Percentiles rank a stretch among this genome's conserved stretches.
These are phyloP conservation scores for Papilio machaon DNA, from an alignment of 1,140 invertebrate species.

Conservation along the genomic window DNA sequence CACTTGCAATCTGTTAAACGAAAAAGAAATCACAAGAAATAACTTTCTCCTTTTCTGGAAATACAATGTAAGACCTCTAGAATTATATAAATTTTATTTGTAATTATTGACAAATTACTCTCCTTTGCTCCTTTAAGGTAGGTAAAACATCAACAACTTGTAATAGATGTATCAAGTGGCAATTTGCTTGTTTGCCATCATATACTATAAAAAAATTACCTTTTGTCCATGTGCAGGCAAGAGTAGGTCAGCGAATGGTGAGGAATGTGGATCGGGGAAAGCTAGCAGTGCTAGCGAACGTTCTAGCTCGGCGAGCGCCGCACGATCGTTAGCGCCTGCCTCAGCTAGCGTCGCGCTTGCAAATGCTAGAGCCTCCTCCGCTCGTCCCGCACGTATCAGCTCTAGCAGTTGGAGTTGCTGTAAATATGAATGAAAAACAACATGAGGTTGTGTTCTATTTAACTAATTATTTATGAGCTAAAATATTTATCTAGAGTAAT, in stretches of 20 bases:
- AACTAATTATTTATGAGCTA: too few relatives aligned
- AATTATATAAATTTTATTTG: too few relatives aligned
- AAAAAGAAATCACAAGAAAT: conserved; percentile 42
- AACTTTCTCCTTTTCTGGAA: neutral
- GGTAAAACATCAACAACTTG: neutral
- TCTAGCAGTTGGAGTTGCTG: conserved; percentile 98
- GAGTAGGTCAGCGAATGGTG: conserved; percentile 97
- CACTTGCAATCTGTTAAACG: conserved; percentile 93
- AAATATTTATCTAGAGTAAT: too few relatives aligned
- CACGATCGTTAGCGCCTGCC: conserved; percentile 94
- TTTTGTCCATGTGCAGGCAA: conserved; percentile 96
- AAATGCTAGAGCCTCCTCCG: conserved; percentile 98
- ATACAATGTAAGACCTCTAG: neutral
- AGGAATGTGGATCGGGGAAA: conserved; percentile 97
- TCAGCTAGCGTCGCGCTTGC: conserved; percentile 97
- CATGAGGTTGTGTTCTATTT: neutral
- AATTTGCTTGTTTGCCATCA: too few relatives aligned
- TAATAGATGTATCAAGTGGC: too few relatives aligned
- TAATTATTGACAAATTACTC: too few relatives aligned
- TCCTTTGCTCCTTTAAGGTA: neutral
- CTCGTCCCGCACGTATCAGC: conserved; percentile 91
- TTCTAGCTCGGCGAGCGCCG: conserved; percentile 89
- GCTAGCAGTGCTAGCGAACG: conserved; percentile 96
- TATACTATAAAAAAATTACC: conserved; percentile 77
- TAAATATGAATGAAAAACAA: conserved; percentile 10